phyloP scores from a whole-genome alignment of 2,888 invertebrate species.

The Synanthedon myopaeformis region DNA sequence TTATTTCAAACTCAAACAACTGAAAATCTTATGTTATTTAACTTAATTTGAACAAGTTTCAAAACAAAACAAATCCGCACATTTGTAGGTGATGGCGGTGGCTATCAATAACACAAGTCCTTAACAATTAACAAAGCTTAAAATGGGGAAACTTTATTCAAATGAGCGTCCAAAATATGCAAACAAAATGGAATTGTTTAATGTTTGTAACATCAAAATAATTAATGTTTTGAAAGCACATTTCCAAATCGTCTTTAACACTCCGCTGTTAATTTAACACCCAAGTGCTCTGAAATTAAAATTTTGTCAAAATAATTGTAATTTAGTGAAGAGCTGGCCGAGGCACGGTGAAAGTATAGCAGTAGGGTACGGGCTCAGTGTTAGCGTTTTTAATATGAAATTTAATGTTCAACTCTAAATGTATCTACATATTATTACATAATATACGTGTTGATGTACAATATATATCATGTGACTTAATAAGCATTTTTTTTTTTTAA shows the following conservation, averaged over 20 bases:
- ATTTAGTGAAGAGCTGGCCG: slow-evolving; percentile 3
- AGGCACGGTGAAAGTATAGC: not conserved
- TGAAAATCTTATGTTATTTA: not conserved
- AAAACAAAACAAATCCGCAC: not conserved
- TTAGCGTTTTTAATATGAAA: not conserved
- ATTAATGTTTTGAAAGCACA: slow-evolving; percentile 7
- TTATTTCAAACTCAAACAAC: no score
- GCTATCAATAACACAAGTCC: not conserved
- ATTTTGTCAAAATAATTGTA: slow-evolving; percentile 9
- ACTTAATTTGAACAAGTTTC: not conserved
- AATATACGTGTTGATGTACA: no score
- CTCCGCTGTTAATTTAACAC: slow-evolving; percentile 7
- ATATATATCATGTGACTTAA: no score
- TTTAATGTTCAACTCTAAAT: no score
- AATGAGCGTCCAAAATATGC: not conserved
- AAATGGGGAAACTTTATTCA: not conserved
- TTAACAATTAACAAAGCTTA: not conserved
- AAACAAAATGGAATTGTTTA: slow-evolving; percentile 8
- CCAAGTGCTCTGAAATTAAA: slow-evolving; percentile 6
- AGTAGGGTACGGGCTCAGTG: not conserved
- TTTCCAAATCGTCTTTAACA: slow-evolving; percentile 9
- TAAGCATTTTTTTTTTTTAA: no score
- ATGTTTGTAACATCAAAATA: slow-evolving; percentile 1
- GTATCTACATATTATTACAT: no score
- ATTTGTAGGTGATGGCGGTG: not conserved